These are phyloP conservation scores for Saimiri boliviensis DNA, from an alignment of 2,113 vertebrate genomes.

Conservation along the genomic window DNA sequence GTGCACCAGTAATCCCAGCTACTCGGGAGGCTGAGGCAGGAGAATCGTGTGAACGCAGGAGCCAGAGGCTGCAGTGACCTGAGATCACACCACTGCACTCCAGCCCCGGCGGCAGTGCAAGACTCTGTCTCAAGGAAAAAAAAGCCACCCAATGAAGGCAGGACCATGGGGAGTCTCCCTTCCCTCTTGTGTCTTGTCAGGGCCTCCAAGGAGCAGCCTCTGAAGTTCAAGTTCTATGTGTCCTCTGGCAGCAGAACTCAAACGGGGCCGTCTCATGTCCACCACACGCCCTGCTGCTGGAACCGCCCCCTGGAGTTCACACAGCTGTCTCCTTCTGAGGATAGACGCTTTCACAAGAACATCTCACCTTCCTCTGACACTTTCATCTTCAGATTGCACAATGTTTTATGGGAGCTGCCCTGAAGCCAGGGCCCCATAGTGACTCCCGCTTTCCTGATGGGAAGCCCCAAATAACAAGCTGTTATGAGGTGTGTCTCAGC, in stretches of 20 bases:
- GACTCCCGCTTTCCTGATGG: rapidly evolving
- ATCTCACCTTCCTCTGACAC: rapidly evolving
- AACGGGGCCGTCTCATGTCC: rapidly evolving
- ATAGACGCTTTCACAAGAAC: rapidly evolving
- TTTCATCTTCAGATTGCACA: neutral
- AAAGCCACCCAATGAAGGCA: too few species aligned
- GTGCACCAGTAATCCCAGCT: too few species aligned
- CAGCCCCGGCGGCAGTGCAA: too few species aligned
- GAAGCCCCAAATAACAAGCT: neutral
- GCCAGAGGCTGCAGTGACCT: too few species aligned
- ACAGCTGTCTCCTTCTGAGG: rapidly evolving
- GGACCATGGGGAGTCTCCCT: rapidly evolving
- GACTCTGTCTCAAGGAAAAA: too few species aligned
- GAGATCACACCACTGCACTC: too few species aligned
- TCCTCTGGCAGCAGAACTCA: neutral
- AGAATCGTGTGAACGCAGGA: too few species aligned
- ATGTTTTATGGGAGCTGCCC: neutral
- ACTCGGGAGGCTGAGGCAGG: too few species aligned
- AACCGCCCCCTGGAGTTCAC: rapidly evolving
- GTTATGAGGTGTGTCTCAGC: rapidly evolving
- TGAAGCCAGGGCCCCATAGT: neutral
- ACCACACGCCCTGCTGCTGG: rapidly evolving
- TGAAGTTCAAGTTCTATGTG: rapidly evolving
- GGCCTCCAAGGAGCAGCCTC: neutral
- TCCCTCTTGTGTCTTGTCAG: rapidly evolving